Percentiles rank a stretch among this genome's conserved stretches.
Conservation (phyloP, 2,888 invertebrate genomes). For the Patella depressa region DNA sequence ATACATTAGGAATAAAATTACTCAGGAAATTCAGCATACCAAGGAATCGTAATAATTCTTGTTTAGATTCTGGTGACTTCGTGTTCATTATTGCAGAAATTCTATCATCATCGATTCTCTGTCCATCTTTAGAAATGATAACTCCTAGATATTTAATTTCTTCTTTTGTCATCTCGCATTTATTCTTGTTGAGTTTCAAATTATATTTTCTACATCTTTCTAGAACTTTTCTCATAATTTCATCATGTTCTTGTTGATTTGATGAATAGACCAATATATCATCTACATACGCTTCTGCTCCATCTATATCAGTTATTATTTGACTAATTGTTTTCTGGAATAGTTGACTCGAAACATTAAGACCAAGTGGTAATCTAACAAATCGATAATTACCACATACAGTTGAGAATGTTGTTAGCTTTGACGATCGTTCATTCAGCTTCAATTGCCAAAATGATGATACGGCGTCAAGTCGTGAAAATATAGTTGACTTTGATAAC, state of each 20-base stretch:
- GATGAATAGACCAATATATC: background rate
- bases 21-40: constrained; percentile 2
- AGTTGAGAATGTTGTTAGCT: background rate
- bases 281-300: background rate
- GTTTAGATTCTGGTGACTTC: background rate
- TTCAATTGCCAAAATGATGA: background rate
- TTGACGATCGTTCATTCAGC: too few relatives aligned
- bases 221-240: background rate
- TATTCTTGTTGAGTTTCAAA: background rate
- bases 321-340: background rate
- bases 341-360: background rate
- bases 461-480: background rate
- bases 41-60: background rate
- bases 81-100: background rate
- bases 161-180: background rate
- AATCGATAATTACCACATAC: constrained; percentile 3
- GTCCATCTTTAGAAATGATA: background rate
- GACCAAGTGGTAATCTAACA: background rate
- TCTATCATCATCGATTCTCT: background rate
- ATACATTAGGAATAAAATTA: constrained; percentile 9
- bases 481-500: background rate
- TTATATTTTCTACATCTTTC: constrained; percentile 4
- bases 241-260: constrained; percentile 1
- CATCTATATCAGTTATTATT: background rate
- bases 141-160: constrained; percentile 13